Percentiles rank a stretch among this genome's conserved stretches.
These are phyloP conservation scores for Neosalanx taihuensis DNA, from an alignment of 2,797 vertebrate genomes.

Conservation along the genomic window DNA sequence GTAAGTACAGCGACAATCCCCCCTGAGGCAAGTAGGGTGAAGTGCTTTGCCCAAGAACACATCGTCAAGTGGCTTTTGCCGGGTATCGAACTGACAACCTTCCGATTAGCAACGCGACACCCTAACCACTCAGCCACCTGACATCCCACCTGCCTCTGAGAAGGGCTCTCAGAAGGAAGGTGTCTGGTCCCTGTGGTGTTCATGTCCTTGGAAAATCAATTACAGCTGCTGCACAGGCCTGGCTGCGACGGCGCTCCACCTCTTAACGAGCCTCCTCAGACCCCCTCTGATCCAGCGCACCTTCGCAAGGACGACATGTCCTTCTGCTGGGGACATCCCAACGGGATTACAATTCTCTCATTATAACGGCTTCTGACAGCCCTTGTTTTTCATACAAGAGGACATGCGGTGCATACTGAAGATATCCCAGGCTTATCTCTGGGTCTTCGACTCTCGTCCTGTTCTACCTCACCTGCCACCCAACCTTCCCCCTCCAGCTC, in stretches of 20 bases:
- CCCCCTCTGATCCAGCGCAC: conserved; percentile 5
- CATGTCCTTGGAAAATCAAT: conserved; percentile 27
- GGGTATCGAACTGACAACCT: too few species aligned
- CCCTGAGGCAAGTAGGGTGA: too few species aligned
- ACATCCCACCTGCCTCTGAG: not conserved
- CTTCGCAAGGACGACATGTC: conserved; percentile 35
- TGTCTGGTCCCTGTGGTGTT: conserved; percentile 1
- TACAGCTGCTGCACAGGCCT: conserved; percentile 28
- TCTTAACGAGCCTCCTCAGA: conserved; percentile 54
- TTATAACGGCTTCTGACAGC: too few species aligned
- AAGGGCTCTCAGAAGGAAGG: not conserved
- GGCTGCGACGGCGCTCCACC: conserved; percentile 29
- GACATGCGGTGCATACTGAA: conserved; percentile 15
- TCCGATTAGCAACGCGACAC: too few species aligned
- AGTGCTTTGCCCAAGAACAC: too few species aligned
- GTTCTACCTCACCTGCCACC: not conserved
- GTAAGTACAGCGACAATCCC: too few species aligned
- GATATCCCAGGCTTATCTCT: not conserved
- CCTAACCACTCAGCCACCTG: too few species aligned
- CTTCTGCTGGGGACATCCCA: not conserved
- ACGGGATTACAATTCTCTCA: too few species aligned
- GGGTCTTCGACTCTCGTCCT: not conserved
- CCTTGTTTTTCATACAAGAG: not conserved
- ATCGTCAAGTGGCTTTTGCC: too few species aligned
- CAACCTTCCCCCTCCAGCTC: conserved; percentile 5